A percentile compares a stretch with the other conserved stretches of the same genome.
phyloP scores from a whole-genome alignment of 2,113 vertebrate species.

The Anoura caudifer region DNA sequence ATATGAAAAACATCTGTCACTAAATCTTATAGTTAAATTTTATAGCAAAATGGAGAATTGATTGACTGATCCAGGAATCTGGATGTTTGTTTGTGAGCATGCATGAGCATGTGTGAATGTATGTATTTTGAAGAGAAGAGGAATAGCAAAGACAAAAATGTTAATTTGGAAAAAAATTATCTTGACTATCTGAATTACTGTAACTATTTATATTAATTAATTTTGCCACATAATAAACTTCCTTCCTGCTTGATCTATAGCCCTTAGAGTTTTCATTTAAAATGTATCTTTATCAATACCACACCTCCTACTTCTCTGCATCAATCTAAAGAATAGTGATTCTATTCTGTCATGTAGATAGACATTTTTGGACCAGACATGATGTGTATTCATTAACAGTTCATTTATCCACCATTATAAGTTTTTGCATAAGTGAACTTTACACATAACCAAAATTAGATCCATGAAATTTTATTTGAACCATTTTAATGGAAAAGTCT shows the following conservation, averaged over 20 bases:
- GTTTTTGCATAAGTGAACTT: constrained; percentile 58
- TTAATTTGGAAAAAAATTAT: neutral
- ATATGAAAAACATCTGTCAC: constrained; percentile 50
- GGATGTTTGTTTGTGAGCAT: neutral
- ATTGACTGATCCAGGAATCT: neutral
- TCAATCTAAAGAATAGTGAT: neutral
- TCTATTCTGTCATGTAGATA: constrained; percentile 19
- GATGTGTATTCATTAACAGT: constrained; percentile 47
- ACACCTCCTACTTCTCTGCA: neutral
- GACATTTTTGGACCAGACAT: constrained; percentile 44
- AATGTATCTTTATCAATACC: neutral
- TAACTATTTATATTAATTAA: neutral
- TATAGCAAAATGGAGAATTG: neutral
- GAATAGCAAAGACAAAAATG: neutral
- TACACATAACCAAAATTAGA: constrained; percentile 55
- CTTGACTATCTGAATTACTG: neutral
- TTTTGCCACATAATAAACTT: neutral
- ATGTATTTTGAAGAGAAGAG: neutral
- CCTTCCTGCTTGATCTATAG: neutral
- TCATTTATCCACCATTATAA: constrained; percentile 50
- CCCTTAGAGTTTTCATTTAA: constrained; percentile 2
- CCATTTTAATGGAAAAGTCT: constrained; percentile 26
- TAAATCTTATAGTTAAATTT: constrained; percentile 29
- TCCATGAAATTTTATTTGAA: constrained; percentile 24
- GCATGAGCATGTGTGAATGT: neutral